A percentile compares a stretch with the other conserved stretches of the same genome.
Evolutionary conservation across 2,797 vertebrate genomes (phyloP).

Genomic region (Thalassophryne amazonica): DNA sequence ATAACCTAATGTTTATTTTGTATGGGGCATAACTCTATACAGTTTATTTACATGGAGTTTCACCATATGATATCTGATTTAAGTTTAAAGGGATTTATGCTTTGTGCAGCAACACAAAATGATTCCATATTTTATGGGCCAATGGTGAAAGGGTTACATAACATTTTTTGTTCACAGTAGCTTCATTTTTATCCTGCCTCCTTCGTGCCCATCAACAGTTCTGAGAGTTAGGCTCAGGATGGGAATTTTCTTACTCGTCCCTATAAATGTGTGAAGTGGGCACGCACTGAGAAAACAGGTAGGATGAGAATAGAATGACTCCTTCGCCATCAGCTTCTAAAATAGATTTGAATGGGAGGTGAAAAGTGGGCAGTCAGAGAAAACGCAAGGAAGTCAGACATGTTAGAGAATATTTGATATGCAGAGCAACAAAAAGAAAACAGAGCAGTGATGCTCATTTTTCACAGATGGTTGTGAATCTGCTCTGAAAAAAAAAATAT

Average conservation of each 20-base stretch:
- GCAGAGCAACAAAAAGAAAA: constrained; percentile 28
- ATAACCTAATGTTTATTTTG: too few species aligned
- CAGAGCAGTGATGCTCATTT: constrained; percentile 36
- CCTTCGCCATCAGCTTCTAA: constrained; percentile 43
- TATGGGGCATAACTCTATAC: too few species aligned
- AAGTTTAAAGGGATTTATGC: too few species aligned
- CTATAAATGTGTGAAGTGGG: constrained; percentile 37
- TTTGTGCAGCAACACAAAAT: too few species aligned
- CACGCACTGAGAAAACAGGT: constrained; percentile 10
- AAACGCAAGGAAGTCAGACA: constrained; percentile 61
- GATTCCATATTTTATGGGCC: too few species aligned
- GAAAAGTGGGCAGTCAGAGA: constrained; percentile 59
- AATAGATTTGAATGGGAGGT: constrained; percentile 65
- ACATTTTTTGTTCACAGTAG: neutral
- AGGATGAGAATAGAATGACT: constrained; percentile 33
- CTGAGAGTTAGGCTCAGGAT: neutral
- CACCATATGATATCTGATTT: too few species aligned
- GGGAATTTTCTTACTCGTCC: constrained; percentile 11
- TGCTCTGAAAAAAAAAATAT: neutral
- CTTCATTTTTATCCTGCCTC: too few species aligned
- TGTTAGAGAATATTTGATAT: constrained; percentile 63
- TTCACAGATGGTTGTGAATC: constrained; percentile 6
- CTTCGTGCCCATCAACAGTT: neutral
- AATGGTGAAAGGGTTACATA: too few species aligned
- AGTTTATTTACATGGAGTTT: too few species aligned